Conservation (phyloP, 2,888 invertebrate genomes). For the Nomada flava region DNA sequence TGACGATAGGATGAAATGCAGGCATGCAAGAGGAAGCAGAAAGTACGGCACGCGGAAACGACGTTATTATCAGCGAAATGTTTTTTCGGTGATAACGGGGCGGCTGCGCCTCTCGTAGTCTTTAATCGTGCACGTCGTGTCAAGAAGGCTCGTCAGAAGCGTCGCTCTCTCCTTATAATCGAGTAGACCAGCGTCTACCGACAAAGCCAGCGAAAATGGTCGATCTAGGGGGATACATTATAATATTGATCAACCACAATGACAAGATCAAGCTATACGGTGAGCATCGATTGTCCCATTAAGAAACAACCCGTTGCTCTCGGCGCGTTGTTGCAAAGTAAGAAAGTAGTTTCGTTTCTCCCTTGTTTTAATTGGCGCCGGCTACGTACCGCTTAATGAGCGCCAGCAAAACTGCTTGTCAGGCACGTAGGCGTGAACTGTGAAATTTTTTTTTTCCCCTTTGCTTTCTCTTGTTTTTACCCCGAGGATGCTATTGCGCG, state of each 20-base stretch:
- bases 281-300: constrained; percentile 80
- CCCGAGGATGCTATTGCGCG: constrained; percentile 17
- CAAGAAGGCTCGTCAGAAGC: constrained; percentile 43
- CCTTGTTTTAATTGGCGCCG: constrained; percentile 38
- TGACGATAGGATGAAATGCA: constrained; percentile 62
- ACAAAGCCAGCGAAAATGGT: constrained; percentile 86
- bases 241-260: constrained; percentile 96
- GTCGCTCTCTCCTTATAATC: constrained; percentile 46
- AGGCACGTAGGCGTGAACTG: constrained; percentile 46
- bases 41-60: constrained; percentile 65
- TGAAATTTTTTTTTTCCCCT: constrained; percentile 14
- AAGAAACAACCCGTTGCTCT: not conserved
- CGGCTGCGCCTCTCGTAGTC: constrained; percentile 43
- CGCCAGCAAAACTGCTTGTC: constrained; percentile 31
- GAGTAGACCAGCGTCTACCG: constrained; percentile 45
- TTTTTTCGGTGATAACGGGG: constrained; percentile 58
- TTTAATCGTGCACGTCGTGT: constrained; percentile 52
- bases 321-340: not conserved
- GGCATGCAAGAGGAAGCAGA: constrained; percentile 62
- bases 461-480: constrained; percentile 19
- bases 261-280: constrained; percentile 97
- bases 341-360: not conserved
- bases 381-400: constrained; percentile 42
- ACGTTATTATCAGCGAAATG: constrained; percentile 53
- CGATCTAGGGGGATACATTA: constrained; percentile 97